Evolutionary conservation across 2,888 invertebrate genomes (phyloP), one percentile per base, ranked within the genome.

Genomic region (Atherix ibis): DNA sequence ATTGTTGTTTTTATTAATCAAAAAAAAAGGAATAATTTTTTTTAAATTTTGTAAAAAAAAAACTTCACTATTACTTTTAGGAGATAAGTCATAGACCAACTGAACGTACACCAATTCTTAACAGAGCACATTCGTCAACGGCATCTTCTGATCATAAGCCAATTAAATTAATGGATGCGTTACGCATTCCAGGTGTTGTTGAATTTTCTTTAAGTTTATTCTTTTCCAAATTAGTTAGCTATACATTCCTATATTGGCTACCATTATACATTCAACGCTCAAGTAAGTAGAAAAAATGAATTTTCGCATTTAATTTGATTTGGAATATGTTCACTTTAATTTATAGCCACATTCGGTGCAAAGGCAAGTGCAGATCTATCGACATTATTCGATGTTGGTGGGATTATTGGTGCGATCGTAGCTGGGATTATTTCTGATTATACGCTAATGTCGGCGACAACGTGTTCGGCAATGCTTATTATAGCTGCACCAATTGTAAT

Each of bases 241-340:
- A 97, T 54, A 95, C 94, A 38, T 95, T 95, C 64, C 71, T 95
- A 31, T 95, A 85, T 56, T 97, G 95, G 95, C 66, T 97, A 51
- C 95, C 95, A 15, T 60, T 78, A 4, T 95, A 92, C 51, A 88
- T 97, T 38, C 74, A 76, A 40, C 68, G 71, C 30, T 78, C 83
- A 28, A 80, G 89, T 89, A 58, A 79, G 82, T 72, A 27, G n/a
- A 27, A 35, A 5, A n/a, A 18, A 19, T 26, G 4, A 17, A 33
- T 12, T 5, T 33, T 28, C 17, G 22, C 25, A 26, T 12, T 8
- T 12, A 26, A 26, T 5, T 5, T 12, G n/a, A 19, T 6, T 19
- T 19, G 19, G 9, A 26, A 13, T 26, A 12, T 26, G 5, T 25
- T 5, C 12, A 24, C 9, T 9, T 30, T 15, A 13, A 26, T 8